These are phyloP conservation scores for Penelope pileata DNA, from an alignment of 2,113 vertebrate species.

Conservation along the genomic window DNA sequence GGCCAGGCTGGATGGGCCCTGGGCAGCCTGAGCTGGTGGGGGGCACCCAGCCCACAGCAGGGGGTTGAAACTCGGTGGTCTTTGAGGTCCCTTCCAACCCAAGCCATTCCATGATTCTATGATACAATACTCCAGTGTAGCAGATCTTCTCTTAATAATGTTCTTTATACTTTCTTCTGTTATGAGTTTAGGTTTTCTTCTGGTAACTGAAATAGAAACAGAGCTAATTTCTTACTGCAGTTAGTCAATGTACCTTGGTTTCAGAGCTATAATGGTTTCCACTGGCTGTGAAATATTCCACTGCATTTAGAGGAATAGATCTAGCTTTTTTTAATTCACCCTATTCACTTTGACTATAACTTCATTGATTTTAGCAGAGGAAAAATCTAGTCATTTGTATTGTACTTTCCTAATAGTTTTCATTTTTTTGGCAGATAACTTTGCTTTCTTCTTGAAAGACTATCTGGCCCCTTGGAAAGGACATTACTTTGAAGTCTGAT, in stretches of 20 bases:
- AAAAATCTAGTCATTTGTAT: not conserved
- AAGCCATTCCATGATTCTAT: no score
- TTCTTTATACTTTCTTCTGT: not conserved
- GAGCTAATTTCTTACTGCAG: not conserved
- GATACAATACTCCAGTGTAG: not conserved
- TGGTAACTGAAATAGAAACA: not conserved
- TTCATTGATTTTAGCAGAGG: not conserved
- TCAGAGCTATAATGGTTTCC: not conserved
- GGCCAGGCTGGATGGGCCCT: no score
- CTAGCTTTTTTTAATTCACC: not conserved
- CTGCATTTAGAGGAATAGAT: not conserved
- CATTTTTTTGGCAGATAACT: not conserved
- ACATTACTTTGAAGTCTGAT: not conserved
- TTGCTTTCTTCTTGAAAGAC: not conserved
- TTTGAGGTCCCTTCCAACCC: no score
- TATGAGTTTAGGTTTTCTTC: not conserved
- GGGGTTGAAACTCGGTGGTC: no score
- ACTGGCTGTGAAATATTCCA: not conserved
- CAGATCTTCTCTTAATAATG: not conserved
- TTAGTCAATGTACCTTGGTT: not conserved
- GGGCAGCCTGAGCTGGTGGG: no score
- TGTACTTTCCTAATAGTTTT: not conserved
- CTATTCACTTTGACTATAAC: not conserved
- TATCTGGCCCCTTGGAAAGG: not conserved
- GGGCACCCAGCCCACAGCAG: no score